Percentiles rank a stretch among this genome's conserved stretches.
These are phyloP conservation scores for Psittacula derbiana DNA, from an alignment of 2,797 vertebrate species.

Conservation along the genomic window DNA sequence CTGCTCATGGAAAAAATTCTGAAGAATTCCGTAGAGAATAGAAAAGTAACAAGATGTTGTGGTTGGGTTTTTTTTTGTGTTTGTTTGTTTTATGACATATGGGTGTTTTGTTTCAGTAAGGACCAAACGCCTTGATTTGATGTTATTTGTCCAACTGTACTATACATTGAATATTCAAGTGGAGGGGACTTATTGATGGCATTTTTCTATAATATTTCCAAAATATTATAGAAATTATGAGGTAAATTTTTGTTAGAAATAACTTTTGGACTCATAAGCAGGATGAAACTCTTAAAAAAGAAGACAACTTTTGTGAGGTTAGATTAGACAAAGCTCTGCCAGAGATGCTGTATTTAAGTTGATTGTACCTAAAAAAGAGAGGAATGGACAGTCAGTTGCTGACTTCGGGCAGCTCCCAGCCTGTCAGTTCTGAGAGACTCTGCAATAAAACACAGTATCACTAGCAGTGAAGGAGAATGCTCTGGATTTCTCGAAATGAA, in stretches of 20 bases:
- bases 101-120: background rate
- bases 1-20: background rate
- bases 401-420: slow-evolving; percentile 11
- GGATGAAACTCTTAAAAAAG: background rate
- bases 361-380: background rate
- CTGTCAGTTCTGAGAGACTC: slow-evolving; percentile 7
- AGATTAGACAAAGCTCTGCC: background rate
- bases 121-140: background rate
- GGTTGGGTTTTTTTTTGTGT: accelerated
- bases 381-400: slow-evolving; percentile 11
- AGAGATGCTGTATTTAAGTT: background rate
- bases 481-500: slow-evolving; percentile 36
- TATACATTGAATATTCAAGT: background rate
- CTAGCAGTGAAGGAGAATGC: slow-evolving; percentile 2
- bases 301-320: background rate
- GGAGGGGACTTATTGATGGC: background rate
- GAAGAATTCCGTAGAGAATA: background rate
- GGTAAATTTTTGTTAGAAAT: background rate
- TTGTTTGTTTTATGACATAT: background rate
- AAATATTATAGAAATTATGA: background rate
- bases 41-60: background rate
- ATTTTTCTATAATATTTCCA: background rate
- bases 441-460: slow-evolving; percentile 18
- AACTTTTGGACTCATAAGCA: background rate
- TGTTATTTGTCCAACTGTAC: background rate